These are phyloP conservation scores for Motacilla tschutschensis DNA, from an alignment of 2,113 vertebrate genomes.

Conservation along the genomic window DNA sequence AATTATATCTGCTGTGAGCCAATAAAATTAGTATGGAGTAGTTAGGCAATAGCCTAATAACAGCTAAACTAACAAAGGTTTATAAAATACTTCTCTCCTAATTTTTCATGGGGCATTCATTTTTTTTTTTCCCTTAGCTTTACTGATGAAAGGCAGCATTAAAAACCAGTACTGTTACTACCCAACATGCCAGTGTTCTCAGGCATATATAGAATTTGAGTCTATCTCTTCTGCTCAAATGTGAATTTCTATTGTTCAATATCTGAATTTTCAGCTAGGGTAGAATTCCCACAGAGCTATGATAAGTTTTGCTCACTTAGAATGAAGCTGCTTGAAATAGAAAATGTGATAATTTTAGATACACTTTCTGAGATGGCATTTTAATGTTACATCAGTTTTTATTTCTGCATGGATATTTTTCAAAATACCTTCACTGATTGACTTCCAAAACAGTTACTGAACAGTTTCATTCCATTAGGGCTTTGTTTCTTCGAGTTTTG, in stretches of 20 bases:
- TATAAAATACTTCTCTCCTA: slow-evolving; percentile 47
- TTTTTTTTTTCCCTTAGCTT: neutral
- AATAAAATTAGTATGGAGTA: slow-evolving; percentile 33
- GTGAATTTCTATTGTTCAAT: neutral
- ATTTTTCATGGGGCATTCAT: slow-evolving; percentile 29
- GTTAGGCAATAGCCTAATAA: slow-evolving; percentile 28
- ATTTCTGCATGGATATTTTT: neutral
- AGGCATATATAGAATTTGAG: neutral
- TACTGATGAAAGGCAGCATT: neutral
- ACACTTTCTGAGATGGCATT: neutral
- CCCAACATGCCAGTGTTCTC: neutral
- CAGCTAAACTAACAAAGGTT: slow-evolving; percentile 54
- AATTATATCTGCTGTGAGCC: slow-evolving; percentile 38
- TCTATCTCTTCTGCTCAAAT: neutral
- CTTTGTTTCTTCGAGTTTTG: neutral
- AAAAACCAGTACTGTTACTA: neutral
- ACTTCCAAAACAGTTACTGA: neutral
- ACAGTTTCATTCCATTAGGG: neutral
- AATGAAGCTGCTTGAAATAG: neutral
- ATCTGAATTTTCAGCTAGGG: neutral
- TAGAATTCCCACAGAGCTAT: neutral
- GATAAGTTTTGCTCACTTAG: neutral
- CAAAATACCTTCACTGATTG: neutral
- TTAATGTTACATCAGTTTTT: neutral
- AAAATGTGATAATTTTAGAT: neutral